Percentiles rank a stretch among this genome's conserved stretches.
These are phyloP conservation scores for Tetramorium alpestre DNA, from an alignment of 1,140 invertebrate species.

Conservation along the genomic window DNA sequence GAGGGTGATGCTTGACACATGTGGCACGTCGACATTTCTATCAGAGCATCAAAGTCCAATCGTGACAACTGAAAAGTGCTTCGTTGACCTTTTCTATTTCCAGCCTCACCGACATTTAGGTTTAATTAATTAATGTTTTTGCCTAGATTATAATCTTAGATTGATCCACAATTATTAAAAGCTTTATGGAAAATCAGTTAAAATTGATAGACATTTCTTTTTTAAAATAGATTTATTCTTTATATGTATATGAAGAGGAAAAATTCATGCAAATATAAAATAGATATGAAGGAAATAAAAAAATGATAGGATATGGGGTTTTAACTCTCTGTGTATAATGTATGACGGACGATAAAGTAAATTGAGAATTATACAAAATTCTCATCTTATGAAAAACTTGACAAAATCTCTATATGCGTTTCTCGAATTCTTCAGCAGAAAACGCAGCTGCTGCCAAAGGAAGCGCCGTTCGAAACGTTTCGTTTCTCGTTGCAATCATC, in stretches of 20 bases:
- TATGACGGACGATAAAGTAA: not conserved
- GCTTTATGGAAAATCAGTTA: too few species aligned
- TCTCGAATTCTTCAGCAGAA: not conserved
- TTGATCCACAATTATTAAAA: too few species aligned
- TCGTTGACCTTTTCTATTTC: not conserved
- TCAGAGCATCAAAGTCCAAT: not conserved
- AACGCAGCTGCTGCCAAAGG: not conserved
- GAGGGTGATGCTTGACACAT: not conserved
- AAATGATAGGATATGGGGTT: not conserved
- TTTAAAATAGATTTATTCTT: not conserved
- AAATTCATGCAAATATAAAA: not conserved
- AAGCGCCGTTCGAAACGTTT: not conserved
- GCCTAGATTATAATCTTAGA: not conserved
- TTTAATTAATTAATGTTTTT: not conserved
- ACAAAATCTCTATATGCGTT: not conserved
- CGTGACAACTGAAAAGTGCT: not conserved
- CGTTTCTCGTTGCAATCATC: slow-evolving; percentile 8
- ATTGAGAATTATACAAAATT: not conserved
- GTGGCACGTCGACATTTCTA: slow-evolving; percentile 26
- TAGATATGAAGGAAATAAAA: not conserved
- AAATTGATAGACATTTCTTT: too few species aligned
- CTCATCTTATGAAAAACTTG: not conserved
- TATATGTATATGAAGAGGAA: not conserved
- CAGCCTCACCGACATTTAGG: not conserved
- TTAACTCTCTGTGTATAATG: not conserved